A percentile compares a stretch with the other conserved stretches of the same genome.
Conservation (phyloP, 1,140 invertebrate species). For the Eumeta japonica region DNA sequence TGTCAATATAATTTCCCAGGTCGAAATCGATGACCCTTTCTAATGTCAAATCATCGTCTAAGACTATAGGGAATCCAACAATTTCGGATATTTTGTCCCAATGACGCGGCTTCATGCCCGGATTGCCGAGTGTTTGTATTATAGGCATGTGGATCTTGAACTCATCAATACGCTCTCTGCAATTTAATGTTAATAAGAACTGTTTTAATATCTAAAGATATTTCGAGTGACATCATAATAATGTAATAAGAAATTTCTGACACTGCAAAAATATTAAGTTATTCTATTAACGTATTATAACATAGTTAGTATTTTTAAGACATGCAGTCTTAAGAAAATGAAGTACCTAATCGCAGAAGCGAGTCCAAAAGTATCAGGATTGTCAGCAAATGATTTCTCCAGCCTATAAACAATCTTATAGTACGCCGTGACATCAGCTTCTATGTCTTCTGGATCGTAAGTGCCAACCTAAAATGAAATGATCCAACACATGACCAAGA, state of each 20-base stretch:
- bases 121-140: slow-evolving; percentile 90
- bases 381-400: slow-evolving; percentile 80
- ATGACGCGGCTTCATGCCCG: slow-evolving; percentile 87
- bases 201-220: not conserved
- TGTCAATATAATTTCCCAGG: slow-evolving; percentile 83
- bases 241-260: not conserved
- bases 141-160: slow-evolving; percentile 90
- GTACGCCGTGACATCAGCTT: slow-evolving; percentile 75
- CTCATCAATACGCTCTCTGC: slow-evolving; percentile 75
- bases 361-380: slow-evolving; percentile 65
- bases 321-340: not conserved
- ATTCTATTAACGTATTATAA: too few species aligned
- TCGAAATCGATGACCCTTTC: slow-evolving; percentile 92
- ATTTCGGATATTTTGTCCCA: slow-evolving; percentile 96
- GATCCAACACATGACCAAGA: too few species aligned
- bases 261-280: not conserved
- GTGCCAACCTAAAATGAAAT: slow-evolving; percentile 64
- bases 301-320: not conserved
- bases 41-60: slow-evolving; percentile 81
- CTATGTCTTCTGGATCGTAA: slow-evolving; percentile 86
- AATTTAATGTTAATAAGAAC: slow-evolving; percentile 17
- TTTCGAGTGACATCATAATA: not conserved
- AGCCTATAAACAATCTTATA: slow-evolving; percentile 84
- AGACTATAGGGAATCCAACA: slow-evolving; percentile 88
- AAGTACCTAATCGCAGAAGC: slow-evolving; percentile 62